A percentile compares a stretch with the other conserved stretches of the same genome.
Conservation (phyloP, 2,888 invertebrate genomes). For the Dynastes tityus region DNA sequence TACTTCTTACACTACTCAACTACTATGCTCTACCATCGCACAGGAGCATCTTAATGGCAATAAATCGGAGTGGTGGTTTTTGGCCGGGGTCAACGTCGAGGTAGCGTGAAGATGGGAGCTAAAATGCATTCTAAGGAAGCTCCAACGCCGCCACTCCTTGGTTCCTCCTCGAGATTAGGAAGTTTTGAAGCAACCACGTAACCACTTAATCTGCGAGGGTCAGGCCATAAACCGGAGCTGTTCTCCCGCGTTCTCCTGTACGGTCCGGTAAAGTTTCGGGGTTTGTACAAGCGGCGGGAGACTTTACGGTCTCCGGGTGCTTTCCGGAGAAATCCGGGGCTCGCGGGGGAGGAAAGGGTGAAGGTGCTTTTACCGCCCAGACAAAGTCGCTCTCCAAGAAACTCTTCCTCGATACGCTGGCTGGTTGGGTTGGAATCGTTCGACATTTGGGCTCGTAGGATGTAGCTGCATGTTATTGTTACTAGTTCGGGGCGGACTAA, state of each 20-base stretch:
- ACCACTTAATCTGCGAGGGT: conserved; percentile 69
- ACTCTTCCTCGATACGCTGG: neutral
- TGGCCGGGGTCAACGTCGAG: neutral
- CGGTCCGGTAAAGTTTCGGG: conserved; percentile 58
- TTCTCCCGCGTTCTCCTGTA: conserved; percentile 61
- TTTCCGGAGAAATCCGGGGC: conserved; percentile 51
- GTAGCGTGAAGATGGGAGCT: neutral
- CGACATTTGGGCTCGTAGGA: conserved; percentile 26
- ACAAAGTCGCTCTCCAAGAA: conserved; percentile 2
- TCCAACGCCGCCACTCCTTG: conserved; percentile 20
- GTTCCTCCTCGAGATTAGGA: conserved; percentile 62
- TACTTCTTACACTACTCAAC: conserved; percentile 32
- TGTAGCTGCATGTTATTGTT: conserved; percentile 25
- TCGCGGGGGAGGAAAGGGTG: conserved; percentile 35
- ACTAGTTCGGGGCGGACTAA: conserved; percentile 19
- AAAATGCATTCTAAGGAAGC: conserved; percentile 39
- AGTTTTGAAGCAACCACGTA: conserved; percentile 68
- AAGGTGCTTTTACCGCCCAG: conserved; percentile 49
- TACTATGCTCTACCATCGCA: too few relatives aligned
- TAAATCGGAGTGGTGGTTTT: conserved; percentile 42
- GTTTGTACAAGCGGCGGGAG: conserved; percentile 57
- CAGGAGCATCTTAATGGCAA: conserved; percentile 26
- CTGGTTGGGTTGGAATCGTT: neutral
- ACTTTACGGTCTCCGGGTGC: conserved; percentile 61
- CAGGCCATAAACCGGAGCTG: conserved; percentile 67